Evolutionary conservation across 2,113 vertebrate species (phyloP).

Genomic region (Trichechus manatus): DNA sequence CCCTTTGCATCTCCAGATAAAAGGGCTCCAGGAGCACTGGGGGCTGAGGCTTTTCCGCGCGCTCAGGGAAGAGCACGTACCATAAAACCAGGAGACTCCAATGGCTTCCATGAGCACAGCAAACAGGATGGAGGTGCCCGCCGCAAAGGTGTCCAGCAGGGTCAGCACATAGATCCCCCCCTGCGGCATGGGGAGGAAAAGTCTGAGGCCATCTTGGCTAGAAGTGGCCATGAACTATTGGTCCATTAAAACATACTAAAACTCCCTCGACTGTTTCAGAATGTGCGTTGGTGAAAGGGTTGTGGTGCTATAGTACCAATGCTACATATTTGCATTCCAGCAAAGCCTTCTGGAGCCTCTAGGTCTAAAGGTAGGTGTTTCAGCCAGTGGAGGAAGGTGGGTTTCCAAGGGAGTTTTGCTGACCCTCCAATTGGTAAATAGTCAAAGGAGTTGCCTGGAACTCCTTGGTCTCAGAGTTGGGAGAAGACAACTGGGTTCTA

Average conservation of each 20-base stretch:
- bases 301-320: accelerated
- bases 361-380: neutral
- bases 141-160: conserved; percentile 97
- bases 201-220: neutral
- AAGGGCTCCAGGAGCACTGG: neutral
- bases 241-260: neutral
- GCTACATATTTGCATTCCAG: accelerated
- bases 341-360: neutral
- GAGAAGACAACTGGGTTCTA: neutral
- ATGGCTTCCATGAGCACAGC: conserved; percentile 97
- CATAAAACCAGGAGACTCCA: conserved; percentile 99
- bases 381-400: neutral
- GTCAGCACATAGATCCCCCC: conserved; percentile 98
- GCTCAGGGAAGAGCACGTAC: conserved; percentile 84
- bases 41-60: accelerated
- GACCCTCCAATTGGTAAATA: neutral
- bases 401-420: neutral
- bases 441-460: neutral
- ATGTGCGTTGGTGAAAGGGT: too few species aligned
- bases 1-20: neutral
- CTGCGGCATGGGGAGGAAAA: conserved; percentile 84
- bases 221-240: accelerated
- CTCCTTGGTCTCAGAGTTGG: neutral
- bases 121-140: conserved; percentile 98
- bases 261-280: neutral